Evolutionary conservation across 2,888 invertebrate genomes (phyloP).

Genomic region (Tenthredo livida): DNA sequence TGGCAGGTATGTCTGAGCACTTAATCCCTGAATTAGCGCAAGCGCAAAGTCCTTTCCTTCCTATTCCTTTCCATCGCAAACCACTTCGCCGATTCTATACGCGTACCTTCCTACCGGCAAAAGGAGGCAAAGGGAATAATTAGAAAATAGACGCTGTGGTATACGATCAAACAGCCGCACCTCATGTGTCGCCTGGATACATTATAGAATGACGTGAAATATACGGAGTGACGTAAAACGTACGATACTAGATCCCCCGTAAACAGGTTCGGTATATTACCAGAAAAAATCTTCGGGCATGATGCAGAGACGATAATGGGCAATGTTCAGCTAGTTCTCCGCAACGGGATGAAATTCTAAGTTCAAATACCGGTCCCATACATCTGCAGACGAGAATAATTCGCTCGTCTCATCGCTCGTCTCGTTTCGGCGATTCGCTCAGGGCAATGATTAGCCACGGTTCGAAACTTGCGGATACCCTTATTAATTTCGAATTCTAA

Average conservation of each 20-base stretch:
- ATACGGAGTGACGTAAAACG: background rate
- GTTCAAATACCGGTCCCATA: background rate
- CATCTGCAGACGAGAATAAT: background rate
- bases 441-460: conserved; percentile 39
- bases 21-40: conserved; percentile 1
- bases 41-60: background rate
- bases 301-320: background rate
- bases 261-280: background rate
- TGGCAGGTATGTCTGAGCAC: background rate
- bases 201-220: background rate
- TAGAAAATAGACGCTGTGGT: conserved; percentile 13
- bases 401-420: no score
- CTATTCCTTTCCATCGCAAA: background rate
- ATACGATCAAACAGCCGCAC: conserved; percentile 32
- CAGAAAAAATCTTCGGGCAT: background rate
- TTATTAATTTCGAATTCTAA: conserved; percentile 42
- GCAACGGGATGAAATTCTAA: background rate
- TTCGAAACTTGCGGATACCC: conserved; percentile 26
- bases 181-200: conserved; percentile 18
- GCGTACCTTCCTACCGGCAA: background rate
- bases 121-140: conserved; percentile 31
- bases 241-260: background rate
- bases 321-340: background rate
- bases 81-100: conserved; percentile 15
- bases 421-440: conserved; percentile 19